These are phyloP conservation scores for Mamestra configurata DNA, from an alignment of 1,140 invertebrate species.

Conservation along the genomic window DNA sequence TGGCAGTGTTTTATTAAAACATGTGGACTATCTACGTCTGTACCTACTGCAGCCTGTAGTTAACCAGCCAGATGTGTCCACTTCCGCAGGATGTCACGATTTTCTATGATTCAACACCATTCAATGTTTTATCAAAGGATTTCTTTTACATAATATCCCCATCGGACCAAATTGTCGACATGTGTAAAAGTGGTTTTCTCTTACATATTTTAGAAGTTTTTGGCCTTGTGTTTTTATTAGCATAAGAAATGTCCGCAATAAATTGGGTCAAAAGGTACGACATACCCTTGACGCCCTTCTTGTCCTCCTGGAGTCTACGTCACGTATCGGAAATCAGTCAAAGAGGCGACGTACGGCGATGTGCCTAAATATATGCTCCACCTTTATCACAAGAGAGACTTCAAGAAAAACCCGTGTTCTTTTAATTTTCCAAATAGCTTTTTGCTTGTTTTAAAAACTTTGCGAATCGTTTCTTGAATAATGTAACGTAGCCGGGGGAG, in stretches of 20 bases:
- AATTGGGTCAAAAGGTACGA: slow-evolving; percentile 44
- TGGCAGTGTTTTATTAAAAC: slow-evolving; percentile 48
- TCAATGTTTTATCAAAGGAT: slow-evolving; percentile 35
- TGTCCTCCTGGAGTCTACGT: slow-evolving; percentile 24
- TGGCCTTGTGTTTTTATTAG: slow-evolving; percentile 18
- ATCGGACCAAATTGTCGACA: slow-evolving; percentile 21
- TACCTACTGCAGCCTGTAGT: slow-evolving; percentile 27
- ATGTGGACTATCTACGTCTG: slow-evolving; percentile 39
- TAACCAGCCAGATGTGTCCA: slow-evolving; percentile 28
- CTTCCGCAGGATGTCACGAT: slow-evolving; percentile 42
- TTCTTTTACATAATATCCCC: slow-evolving; percentile 36
- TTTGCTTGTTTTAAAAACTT: slow-evolving; percentile 39
- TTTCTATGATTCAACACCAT: slow-evolving; percentile 43
- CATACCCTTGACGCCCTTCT: slow-evolving; percentile 37
- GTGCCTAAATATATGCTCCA: slow-evolving; percentile 23
- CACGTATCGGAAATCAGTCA: slow-evolving; percentile 45
- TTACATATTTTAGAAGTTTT: slow-evolving; percentile 37
- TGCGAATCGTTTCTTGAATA: slow-evolving; percentile 30
- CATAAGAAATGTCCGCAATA: slow-evolving; percentile 37
- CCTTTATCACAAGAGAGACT: background rate
- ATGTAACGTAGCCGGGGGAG: slow-evolving; percentile 32
- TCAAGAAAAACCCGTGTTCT: slow-evolving; percentile 11
- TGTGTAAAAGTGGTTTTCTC: slow-evolving; percentile 15
- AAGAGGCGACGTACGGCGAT: slow-evolving; percentile 34
- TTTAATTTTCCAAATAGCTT: slow-evolving; percentile 40